phyloP scores from a whole-genome alignment of 2,888 invertebrate species.

The Conchocele bisecta region DNA sequence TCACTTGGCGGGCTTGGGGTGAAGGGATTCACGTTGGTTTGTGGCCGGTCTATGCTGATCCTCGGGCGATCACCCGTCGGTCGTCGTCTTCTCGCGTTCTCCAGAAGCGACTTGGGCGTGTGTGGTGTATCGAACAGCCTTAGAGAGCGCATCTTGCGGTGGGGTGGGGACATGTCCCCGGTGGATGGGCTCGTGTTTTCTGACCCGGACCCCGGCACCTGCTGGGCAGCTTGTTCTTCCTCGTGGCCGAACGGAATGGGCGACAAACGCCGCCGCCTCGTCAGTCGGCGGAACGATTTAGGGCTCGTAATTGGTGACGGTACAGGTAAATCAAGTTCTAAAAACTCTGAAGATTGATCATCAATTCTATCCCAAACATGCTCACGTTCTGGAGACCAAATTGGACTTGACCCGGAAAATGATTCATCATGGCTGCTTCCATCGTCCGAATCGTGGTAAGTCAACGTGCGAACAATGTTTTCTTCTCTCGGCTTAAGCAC shows the following conservation, averaged over 20 bases:
- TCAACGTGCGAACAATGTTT: constrained; percentile 62
- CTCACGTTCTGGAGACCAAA: constrained; percentile 57
- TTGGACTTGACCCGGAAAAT: constrained; percentile 57
- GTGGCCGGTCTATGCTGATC: constrained; percentile 48
- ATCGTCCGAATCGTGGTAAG: constrained; percentile 69
- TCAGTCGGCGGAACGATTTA: constrained; percentile 57
- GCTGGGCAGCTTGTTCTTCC: constrained; percentile 58
- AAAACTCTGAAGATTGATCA: constrained; percentile 64
- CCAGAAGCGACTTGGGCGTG: constrained; percentile 92
- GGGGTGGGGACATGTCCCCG: constrained; percentile 84
- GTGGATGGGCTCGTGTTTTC: constrained; percentile 33
- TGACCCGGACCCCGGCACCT: constrained; percentile 53
- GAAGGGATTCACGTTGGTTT: constrained; percentile 91
- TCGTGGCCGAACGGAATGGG: constrained; percentile 61
- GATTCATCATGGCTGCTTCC: constrained; percentile 63
- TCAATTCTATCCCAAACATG: constrained; percentile 37
- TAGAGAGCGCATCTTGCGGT: constrained; percentile 81
- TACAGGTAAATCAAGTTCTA: constrained; percentile 69
- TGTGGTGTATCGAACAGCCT: constrained; percentile 93
- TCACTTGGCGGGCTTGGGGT: constrained; percentile 70
- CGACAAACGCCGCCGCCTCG: constrained; percentile 53
- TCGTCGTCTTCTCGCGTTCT: constrained; percentile 84
- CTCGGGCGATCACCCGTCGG: constrained; percentile 55
- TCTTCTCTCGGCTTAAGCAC: constrained; percentile 59
- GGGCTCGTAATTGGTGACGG: constrained; percentile 65